phyloP scores from a whole-genome alignment of 1,140 invertebrate genomes.

The Lordiphosa mommai region DNA sequence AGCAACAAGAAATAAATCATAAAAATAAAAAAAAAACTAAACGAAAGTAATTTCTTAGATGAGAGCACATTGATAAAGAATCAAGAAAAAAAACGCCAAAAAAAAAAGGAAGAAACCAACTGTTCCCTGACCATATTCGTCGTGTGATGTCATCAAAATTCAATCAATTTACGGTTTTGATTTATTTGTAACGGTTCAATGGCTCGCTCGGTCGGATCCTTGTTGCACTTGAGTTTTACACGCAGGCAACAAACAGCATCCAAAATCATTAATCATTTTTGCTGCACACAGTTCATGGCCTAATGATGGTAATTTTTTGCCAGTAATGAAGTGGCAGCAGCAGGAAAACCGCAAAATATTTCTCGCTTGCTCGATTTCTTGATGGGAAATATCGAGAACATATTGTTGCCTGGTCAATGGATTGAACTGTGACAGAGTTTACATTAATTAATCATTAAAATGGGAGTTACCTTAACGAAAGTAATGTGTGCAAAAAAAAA shows the following conservation, averaged over 20 bases:
- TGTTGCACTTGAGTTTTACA: slow-evolving; percentile 59
- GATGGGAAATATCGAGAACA: slow-evolving; percentile 19
- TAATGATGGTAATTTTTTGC: slow-evolving; percentile 60
- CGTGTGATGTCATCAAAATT: slow-evolving; percentile 62
- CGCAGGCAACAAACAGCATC: slow-evolving; percentile 28
- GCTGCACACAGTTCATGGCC: slow-evolving; percentile 25
- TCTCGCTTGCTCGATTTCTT: slow-evolving; percentile 16
- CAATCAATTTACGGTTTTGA: slow-evolving; percentile 73
- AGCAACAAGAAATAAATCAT: slow-evolving; percentile 56
- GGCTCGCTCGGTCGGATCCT: slow-evolving; percentile 11
- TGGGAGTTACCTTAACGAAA: background rate
- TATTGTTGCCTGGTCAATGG: slow-evolving; percentile 42
- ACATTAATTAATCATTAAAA: slow-evolving; percentile 52
- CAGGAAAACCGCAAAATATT: slow-evolving; percentile 38
- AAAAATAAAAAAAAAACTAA: slow-evolving; percentile 27
- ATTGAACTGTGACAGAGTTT: slow-evolving; percentile 34
- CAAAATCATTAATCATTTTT: slow-evolving; percentile 61
- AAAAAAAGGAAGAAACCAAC: slow-evolving; percentile 17
- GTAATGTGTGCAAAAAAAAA: background rate
- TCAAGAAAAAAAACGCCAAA: slow-evolving; percentile 26
- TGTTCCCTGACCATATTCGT: slow-evolving; percentile 7
- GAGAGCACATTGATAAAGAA: slow-evolving; percentile 66
- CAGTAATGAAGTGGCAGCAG: slow-evolving; percentile 38
- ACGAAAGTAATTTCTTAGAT: slow-evolving; percentile 69
- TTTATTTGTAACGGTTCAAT: slow-evolving; percentile 64